Percentiles rank a stretch among this genome's conserved stretches.
Evolutionary conservation across 2,888 invertebrate genomes (phyloP).

Genomic region (Sphinx pinastri): DNA sequence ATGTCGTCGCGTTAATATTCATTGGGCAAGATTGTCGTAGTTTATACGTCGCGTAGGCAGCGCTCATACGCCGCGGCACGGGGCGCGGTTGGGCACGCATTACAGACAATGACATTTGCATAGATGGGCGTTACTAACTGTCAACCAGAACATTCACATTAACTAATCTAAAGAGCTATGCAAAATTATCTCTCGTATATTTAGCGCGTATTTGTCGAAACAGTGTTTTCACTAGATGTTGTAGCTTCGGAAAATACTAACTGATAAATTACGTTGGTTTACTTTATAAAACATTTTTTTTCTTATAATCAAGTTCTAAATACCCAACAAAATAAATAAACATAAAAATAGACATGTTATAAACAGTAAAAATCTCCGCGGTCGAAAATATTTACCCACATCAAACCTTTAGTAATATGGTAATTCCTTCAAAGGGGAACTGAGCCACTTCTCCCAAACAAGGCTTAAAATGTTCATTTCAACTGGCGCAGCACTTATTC

Average conservation of each 20-base stretch:
- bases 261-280: too few relatives aligned
- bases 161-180: slow-evolving; percentile 70
- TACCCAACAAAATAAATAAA: too few relatives aligned
- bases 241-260: background rate
- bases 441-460: slow-evolving; percentile 61
- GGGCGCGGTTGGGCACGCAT: slow-evolving; percentile 72
- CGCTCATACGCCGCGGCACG: slow-evolving; percentile 48
- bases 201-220: background rate
- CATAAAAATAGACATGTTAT: background rate
- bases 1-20: slow-evolving; percentile 75
- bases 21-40: slow-evolving; percentile 67
- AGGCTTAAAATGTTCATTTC: slow-evolving; percentile 72
- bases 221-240: too few relatives aligned
- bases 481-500: slow-evolving; percentile 72
- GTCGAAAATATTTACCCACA: slow-evolving; percentile 26
- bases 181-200: slow-evolving; percentile 56
- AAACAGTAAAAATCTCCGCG: slow-evolving; percentile 1
- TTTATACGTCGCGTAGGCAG: slow-evolving; percentile 66
- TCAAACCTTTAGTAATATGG: slow-evolving; percentile 51
- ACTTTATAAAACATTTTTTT: too few relatives aligned
- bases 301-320: too few relatives aligned
- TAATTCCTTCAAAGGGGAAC: slow-evolving; percentile 61
- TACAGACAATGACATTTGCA: slow-evolving; percentile 82
- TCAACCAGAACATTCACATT: slow-evolving; percentile 80
- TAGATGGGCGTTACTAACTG: slow-evolving; percentile 77